Conservation (phyloP, 1,140 invertebrate species). For the Drosophila aff. region DNA sequence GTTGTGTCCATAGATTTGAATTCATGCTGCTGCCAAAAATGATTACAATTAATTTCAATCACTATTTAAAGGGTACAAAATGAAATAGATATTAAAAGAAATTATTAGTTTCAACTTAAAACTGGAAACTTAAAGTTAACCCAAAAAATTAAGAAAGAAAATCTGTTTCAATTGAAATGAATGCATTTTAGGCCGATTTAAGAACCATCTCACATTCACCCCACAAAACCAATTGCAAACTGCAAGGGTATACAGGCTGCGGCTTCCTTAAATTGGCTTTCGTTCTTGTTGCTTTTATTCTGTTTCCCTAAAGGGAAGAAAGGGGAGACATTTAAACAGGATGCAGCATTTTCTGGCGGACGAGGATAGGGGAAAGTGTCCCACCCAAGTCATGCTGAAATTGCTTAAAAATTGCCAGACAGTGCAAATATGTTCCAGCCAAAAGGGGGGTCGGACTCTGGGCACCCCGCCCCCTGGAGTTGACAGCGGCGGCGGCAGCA, state of each 20-base stretch:
- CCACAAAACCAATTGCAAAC: neutral
- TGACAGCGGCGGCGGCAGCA: conserved; percentile 74
- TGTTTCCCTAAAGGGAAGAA: conserved; percentile 15
- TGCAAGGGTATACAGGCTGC: neutral
- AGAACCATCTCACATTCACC: neutral
- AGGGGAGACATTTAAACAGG: conserved; percentile 79
- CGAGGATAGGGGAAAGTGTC: conserved; percentile 18
- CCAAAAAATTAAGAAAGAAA: neutral
- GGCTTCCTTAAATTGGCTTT: neutral
- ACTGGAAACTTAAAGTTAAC: neutral
- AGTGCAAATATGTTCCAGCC: conserved; percentile 79
- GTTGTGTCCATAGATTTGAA: too few relatives aligned
- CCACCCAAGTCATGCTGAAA: conserved; percentile 75
- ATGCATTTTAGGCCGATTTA: neutral
- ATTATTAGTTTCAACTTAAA: too few relatives aligned
- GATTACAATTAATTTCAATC: too few relatives aligned
- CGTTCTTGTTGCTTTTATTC: neutral
- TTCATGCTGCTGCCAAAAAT: too few relatives aligned
- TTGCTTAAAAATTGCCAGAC: conserved; percentile 83
- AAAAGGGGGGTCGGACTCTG: conserved; percentile 2
- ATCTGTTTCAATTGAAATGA: neutral
- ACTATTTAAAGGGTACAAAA: too few relatives aligned
- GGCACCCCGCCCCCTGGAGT: conserved; percentile 34
- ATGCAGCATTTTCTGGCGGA: conserved; percentile 56
- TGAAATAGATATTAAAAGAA: too few relatives aligned